These are phyloP conservation scores for Octopus sinensis DNA, from an alignment of 1,140 invertebrate species.

Conservation along the genomic window DNA sequence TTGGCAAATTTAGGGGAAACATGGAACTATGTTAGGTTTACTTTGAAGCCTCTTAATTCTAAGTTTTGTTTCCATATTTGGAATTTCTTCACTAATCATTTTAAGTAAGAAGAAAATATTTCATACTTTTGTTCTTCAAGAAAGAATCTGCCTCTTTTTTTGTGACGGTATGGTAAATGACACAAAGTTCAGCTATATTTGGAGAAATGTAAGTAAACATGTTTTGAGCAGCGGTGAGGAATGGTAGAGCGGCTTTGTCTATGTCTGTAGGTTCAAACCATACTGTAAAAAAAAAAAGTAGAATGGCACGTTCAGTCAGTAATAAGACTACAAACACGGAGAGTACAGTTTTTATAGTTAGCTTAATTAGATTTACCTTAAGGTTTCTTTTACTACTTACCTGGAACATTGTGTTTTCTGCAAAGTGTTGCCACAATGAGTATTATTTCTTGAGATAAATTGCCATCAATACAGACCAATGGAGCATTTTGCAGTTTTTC, in stretches of 20 bases:
- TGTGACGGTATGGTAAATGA: slow-evolving; percentile 38
- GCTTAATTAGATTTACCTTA: no score
- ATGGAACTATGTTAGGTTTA: no score
- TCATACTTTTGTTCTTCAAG: not conserved
- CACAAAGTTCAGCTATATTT: slow-evolving; percentile 69
- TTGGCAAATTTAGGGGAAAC: no score
- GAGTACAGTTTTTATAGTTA: no score
- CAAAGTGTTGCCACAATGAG: not conserved
- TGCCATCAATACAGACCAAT: not conserved
- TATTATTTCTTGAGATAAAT: not conserved
- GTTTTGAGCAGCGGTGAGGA: slow-evolving; percentile 54
- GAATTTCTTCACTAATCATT: no score
- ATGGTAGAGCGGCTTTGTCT: slow-evolving; percentile 63
- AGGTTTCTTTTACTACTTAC: not conserved
- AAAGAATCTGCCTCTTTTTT: not conserved
- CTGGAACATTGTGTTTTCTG: not conserved
- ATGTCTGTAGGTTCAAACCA: slow-evolving; percentile 72
- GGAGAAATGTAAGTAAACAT: slow-evolving; percentile 67
- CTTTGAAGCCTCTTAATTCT: no score
- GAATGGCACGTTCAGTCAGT: no score
- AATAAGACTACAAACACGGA: no score
- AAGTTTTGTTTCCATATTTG: no score
- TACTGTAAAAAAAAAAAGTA: slow-evolving; percentile 58
- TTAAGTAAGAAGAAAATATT: no score
- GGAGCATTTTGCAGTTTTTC: not conserved